Percentiles rank a stretch among this genome's conserved stretches.
These are phyloP conservation scores for Pollenia amentaria DNA, from an alignment of 2,888 invertebrate genomes.

Conservation along the genomic window DNA sequence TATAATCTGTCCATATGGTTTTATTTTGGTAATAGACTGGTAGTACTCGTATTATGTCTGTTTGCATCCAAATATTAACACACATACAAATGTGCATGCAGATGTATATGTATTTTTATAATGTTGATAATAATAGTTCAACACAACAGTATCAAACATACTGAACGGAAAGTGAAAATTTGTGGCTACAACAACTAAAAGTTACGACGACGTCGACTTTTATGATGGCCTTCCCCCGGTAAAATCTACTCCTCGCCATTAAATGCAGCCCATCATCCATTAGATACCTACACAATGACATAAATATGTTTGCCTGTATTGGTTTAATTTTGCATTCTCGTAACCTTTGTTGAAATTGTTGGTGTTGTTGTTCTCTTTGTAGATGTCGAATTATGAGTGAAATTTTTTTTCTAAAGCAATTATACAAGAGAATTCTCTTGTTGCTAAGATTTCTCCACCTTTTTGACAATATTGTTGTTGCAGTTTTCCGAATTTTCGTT, in stretches of 20 bases:
- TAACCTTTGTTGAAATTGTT: slow-evolving; percentile 62
- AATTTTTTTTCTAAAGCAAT: slow-evolving; percentile 34
- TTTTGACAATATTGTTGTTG: slow-evolving; percentile 9
- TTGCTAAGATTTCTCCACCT: slow-evolving; percentile 22
- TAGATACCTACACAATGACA: slow-evolving; percentile 25
- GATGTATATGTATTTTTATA: neutral
- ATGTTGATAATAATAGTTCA: slow-evolving; percentile 41
- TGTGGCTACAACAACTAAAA: slow-evolving; percentile 75
- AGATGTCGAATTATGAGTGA: slow-evolving; percentile 14
- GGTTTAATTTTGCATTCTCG: slow-evolving; percentile 34
- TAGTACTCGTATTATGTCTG: neutral
- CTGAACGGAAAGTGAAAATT: slow-evolving; percentile 84
- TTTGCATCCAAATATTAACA: neutral
- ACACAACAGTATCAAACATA: slow-evolving; percentile 17
- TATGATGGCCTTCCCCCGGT: slow-evolving; percentile 60
- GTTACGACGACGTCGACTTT: slow-evolving; percentile 62
- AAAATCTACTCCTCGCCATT: slow-evolving; percentile 7
- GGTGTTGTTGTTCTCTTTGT: slow-evolving; percentile 7
- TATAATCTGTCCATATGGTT: slow-evolving; percentile 36
- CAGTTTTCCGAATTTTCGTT: slow-evolving; percentile 45
- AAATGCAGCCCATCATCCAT: slow-evolving; percentile 47
- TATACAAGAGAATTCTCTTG: slow-evolving; percentile 47
- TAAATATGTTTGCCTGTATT: slow-evolving; percentile 8
- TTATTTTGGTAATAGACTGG: neutral
- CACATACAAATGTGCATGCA: neutral